phyloP scores from a whole-genome alignment of 2,888 invertebrate species.

The Brachyptera risi region DNA sequence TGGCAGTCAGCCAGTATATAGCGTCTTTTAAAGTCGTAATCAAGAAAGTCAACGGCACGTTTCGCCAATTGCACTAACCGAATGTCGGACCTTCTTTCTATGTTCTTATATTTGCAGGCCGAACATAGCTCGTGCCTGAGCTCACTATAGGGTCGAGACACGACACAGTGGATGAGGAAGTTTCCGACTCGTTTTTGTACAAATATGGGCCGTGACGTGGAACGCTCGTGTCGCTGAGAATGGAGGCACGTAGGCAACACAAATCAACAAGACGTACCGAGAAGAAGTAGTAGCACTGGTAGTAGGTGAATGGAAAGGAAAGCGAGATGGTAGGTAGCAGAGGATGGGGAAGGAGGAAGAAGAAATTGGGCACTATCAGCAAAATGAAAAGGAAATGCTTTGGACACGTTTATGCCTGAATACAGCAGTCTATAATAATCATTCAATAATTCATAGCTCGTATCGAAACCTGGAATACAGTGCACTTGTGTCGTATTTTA shows the following conservation, averaged over 20 bases:
- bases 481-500: no score
- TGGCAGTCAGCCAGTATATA: background rate
- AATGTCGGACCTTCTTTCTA: background rate
- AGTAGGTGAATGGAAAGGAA: constrained; percentile 5
- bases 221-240: background rate
- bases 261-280: constrained; percentile 10
- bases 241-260: constrained; percentile 6
- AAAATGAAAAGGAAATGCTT: background rate
- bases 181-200: background rate
- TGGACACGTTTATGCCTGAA: background rate
- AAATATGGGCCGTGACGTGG: no score
- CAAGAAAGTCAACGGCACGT: background rate
- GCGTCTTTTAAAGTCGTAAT: background rate
- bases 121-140: no score
- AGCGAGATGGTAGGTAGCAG: background rate
- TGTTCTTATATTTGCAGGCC: no score
- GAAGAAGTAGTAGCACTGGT: no score
- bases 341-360: background rate
- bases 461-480: no score
- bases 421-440: no score
- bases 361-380: background rate
- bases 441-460: no score
- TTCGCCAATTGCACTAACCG: constrained; percentile 5
- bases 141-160: background rate
- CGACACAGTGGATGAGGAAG: no score